Evolutionary conservation across 2,888 invertebrate genomes (phyloP), one percentile per base, ranked within the genome.

Genomic region (Venusia cambrica): DNA sequence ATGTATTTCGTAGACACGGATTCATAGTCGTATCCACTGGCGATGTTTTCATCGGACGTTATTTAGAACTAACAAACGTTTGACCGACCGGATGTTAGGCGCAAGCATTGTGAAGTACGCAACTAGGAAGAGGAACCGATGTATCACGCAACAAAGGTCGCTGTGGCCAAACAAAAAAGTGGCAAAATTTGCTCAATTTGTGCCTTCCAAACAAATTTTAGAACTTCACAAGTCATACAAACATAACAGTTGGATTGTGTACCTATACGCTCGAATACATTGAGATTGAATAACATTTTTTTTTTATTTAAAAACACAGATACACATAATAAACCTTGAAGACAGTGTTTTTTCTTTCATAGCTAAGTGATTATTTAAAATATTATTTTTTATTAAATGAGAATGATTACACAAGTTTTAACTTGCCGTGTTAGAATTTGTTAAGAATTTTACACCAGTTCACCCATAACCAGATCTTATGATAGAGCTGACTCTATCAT

Each of bases 41-140:
- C 27, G 18, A 41, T 32, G 37, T 43, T 41, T 45, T 43, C 42
- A 38, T 32, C 14, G 29, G 30, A 38, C 24, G 34, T 35, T 37
- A 42, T 42, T 29, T 35, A 41, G 11, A 39, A n/a, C 29, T 50
- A 51, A 50, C 38, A 51, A 62, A 62, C 48, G 49, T 46, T 50
- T 45, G 55, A 53, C 56, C 68, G 46, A 51, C 73, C n/a, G 73
- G 74, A 81, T 80, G 72, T 64, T 45, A 52, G 52, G 48, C 58
- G 50, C 43, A 44, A 63, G 51, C 58, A 69, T 66, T 71, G 64
- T 70, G 54, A 57, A 61, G 57, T 57, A 62, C 53, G 47, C 49
- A 58, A 68, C 62, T 54, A 81, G 80, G 83, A 81, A 80, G 76
- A 80, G 79, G 79, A 79, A 81, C 68, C 53, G 61, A 67, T 63